Evolutionary conservation across 1,140 invertebrate species (phyloP), one percentile per base, ranked within the genome.

Genomic region (Aphelinus certus): DNA sequence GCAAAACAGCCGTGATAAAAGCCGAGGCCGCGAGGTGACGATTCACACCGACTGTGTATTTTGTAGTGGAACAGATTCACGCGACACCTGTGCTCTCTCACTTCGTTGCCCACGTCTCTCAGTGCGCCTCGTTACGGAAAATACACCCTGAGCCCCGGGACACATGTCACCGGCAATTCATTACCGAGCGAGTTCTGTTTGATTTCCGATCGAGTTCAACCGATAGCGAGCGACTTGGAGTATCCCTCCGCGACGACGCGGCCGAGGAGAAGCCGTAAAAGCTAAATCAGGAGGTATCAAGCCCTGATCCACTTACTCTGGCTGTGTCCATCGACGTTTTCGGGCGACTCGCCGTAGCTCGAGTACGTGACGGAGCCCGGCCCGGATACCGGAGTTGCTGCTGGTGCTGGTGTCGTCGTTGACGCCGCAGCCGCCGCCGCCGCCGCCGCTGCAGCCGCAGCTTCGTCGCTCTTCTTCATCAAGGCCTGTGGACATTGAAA

Each of bases 391-490:
- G 77, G 1, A 3, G 68, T 45, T 48, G 55, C 6, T 48, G 42
- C 26, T 3, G 51, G 51, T 6, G 51, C 51, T 26, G 26, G 26
- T 26, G 53, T 55, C 26, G 58, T 63, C 26, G 26, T 26, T 26
- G 26, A 26, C 26, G 26, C 26, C 26, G 26, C 26, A 26, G 26
- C 26, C 26, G 26, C 26, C 26, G 6, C 66, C 10, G 45, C 1
- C 7, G 76, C 71, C 6, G 73, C 75, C 26, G 73, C 64, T 56
- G 78, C 48, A 70, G 73, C 49, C 47, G 79, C 58, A 7, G 69
- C 62, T 4, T 88, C 86, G 1, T 87, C 85, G n/a, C 67, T 76
- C 71, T 87, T 88, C 71, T 88, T 88, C 79, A 84, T 81, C 76
- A 87, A 79, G 64, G 83, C 83, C 84, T 85, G 72, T 42, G 61